A percentile compares a stretch with the other conserved stretches of the same genome.
These are phyloP conservation scores for Orchesellides sinensis DNA, from an alignment of 2,888 invertebrate genomes.

Conservation along the genomic window DNA sequence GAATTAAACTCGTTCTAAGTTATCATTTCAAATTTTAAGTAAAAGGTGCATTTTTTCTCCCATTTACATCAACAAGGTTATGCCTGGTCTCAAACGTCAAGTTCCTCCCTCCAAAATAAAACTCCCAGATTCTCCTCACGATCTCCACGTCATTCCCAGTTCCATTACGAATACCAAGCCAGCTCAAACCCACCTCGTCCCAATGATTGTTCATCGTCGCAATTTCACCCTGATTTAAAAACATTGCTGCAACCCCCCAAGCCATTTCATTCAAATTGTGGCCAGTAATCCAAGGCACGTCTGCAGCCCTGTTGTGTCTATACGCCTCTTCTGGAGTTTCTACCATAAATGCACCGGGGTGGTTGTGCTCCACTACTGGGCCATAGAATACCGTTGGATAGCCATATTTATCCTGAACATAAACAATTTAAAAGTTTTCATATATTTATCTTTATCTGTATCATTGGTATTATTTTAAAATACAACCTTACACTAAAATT, in stretches of 20 bases:
- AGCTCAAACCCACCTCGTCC: conserved; percentile 48
- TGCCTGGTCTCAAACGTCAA: conserved; percentile 52
- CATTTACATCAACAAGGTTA: conserved; percentile 52
- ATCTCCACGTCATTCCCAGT: neutral
- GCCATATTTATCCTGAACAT: conserved; percentile 63
- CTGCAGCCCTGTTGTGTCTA: conserved; percentile 29
- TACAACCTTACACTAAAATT: conserved; percentile 15
- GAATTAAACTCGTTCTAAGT: neutral
- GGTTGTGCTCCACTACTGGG: conserved; percentile 68
- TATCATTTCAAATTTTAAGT: neutral
- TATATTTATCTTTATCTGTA: neutral
- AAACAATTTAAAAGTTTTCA: neutral
- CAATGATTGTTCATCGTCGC: conserved; percentile 57
- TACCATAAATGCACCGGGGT: conserved; percentile 59
- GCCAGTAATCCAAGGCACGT: conserved; percentile 65
- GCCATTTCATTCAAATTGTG: conserved; percentile 53
- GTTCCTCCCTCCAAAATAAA: conserved; percentile 61
- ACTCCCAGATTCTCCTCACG: conserved; percentile 42
- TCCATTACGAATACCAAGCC: conserved; percentile 40
- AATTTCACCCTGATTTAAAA: conserved; percentile 23
- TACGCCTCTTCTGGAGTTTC: conserved; percentile 64
- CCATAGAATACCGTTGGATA: conserved; percentile 70
- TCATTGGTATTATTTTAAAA: conserved; percentile 4
- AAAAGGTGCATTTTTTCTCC: neutral
- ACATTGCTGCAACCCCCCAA: conserved; percentile 5